phyloP scores from a whole-genome alignment of 2,888 invertebrate species.

The Anthrax anthrax region DNA sequence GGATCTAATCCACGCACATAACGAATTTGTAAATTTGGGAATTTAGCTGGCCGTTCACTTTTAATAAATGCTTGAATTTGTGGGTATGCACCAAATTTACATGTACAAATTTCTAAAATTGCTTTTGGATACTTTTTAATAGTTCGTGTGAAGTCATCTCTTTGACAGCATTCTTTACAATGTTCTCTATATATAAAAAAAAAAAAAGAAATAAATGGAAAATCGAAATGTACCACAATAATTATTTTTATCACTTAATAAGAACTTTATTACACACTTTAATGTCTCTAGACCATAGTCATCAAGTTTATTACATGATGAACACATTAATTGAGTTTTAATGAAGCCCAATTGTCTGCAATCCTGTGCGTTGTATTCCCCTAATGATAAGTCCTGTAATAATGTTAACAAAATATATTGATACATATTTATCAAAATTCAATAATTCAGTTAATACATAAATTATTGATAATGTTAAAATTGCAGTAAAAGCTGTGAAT shows the following conservation, averaged over 20 bases:
- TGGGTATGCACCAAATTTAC: constrained; percentile 95
- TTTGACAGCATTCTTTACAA: constrained; percentile 69
- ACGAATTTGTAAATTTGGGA: constrained; percentile 80
- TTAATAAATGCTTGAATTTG: constrained; percentile 98
- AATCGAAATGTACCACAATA: neutral
- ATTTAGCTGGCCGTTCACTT: constrained; percentile 77
- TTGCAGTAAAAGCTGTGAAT: neutral
- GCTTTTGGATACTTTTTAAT: constrained; percentile 78
- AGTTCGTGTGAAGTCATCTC: constrained; percentile 50
- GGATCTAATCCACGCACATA: constrained; percentile 92
- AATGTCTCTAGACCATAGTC: constrained; percentile 39
- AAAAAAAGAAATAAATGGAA: no score
- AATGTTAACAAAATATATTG: neutral
- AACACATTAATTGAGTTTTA: constrained; percentile 71
- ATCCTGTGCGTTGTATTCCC: constrained; percentile 61
- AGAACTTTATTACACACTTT: constrained; percentile 18
- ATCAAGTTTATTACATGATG: constrained; percentile 71
- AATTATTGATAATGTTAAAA: neutral
- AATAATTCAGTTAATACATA: neutral
- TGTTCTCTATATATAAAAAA: constrained; percentile 4
- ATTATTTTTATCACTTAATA: neutral
- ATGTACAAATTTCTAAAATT: constrained; percentile 90
- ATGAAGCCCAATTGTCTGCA: constrained; percentile 76
- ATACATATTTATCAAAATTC: neutral
- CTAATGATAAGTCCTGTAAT: constrained; percentile 10